Base-by-base conservation (phyloP, 2,113 vertebrate species). In the Oreochromis tanganicae region DNA sequence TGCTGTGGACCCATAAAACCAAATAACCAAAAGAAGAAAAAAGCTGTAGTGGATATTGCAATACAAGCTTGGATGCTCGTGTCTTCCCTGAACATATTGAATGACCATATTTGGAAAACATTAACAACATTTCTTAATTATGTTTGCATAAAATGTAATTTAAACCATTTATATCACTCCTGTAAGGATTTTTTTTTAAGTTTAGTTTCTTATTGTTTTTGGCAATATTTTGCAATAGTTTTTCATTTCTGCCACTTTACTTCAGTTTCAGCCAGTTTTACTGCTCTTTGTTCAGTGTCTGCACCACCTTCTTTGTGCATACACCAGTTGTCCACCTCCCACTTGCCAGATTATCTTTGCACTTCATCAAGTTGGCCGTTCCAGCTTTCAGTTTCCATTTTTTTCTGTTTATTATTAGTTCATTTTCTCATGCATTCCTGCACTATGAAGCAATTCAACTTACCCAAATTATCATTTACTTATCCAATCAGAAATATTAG, bases 271-370 rank as follows among this genome's bases (percentile, higher is more conserved):
- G 5, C 17, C 71, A 50, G 14, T 75, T 75, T 4, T 32, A 12
- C 43, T 75, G 6, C 43, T 75, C 41, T 75, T 75, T 75, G 71
- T 75, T 75, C 71, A 29, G 43, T 75, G 16, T 32, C 43, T 50
- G 71, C 24, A 75, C 43, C 43, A 50, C 71, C 71, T 75, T 75
- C 24, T 75, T 32, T 50, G 24, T 50, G 27, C 16, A 19, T 50
- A 29, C 71, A 75, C 71, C 71, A 75, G 6, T 50, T 75, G 24
- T 75, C 71, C 71, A 50, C 71, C 24, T 75, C 71, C 43, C 71
- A 50, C 71, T 75, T 75, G 4, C 24, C 71, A 50, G 71, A 75
- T 75, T 75, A 75, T 75, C 71, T 75, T 75, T 75, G 43, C 6
- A 50, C 71, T 75, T 48, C 17, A 9, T 75, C 43, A 73, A 48